A percentile compares a stretch with the other conserved stretches of the same genome.
Conservation (phyloP, 1,140 invertebrate genomes). For the Lasioglossum baleicum region DNA sequence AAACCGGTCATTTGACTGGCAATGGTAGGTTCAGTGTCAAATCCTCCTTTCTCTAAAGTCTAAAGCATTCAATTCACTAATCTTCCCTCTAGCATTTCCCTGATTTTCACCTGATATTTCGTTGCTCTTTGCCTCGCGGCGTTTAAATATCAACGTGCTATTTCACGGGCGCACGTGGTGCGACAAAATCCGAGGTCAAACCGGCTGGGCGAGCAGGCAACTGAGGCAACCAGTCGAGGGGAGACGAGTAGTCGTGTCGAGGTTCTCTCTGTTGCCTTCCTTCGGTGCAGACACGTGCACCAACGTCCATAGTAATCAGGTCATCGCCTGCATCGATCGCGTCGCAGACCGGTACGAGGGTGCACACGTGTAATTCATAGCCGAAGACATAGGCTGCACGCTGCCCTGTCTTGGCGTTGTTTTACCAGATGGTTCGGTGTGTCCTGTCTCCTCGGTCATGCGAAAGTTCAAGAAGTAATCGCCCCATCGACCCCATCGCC, state of each 20-base stretch:
- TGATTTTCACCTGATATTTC: too few relatives aligned
- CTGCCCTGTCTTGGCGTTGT: neutral
- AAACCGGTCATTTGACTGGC: too few relatives aligned
- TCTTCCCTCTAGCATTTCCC: too few relatives aligned
- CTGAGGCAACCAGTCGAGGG: conserved; percentile 16
- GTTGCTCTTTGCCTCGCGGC: neutral
- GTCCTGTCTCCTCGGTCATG: neutral
- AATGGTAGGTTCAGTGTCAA: too few relatives aligned
- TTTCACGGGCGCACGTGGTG: conserved; percentile 35
- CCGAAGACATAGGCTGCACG: neutral
- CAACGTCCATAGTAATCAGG: conserved; percentile 58
- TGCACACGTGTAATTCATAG: conserved; percentile 33
- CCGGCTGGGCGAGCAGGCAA: neutral
- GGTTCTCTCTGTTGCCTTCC: conserved; percentile 50
- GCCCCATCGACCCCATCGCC: neutral
- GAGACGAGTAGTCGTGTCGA: conserved; percentile 26
- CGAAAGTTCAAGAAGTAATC: neutral
- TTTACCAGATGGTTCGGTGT: neutral
- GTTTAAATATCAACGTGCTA: conserved; percentile 6
- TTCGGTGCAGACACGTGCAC: conserved; percentile 62
- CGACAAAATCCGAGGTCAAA: conserved; percentile 34
- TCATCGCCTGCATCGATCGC: conserved; percentile 64
- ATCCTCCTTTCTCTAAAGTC: too few relatives aligned
- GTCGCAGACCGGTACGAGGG: conserved; percentile 31
- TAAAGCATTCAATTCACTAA: too few relatives aligned